These are phyloP conservation scores for Neosilurus mollespiculum DNA, from an alignment of 2,797 vertebrate genomes.

Conservation along the genomic window DNA sequence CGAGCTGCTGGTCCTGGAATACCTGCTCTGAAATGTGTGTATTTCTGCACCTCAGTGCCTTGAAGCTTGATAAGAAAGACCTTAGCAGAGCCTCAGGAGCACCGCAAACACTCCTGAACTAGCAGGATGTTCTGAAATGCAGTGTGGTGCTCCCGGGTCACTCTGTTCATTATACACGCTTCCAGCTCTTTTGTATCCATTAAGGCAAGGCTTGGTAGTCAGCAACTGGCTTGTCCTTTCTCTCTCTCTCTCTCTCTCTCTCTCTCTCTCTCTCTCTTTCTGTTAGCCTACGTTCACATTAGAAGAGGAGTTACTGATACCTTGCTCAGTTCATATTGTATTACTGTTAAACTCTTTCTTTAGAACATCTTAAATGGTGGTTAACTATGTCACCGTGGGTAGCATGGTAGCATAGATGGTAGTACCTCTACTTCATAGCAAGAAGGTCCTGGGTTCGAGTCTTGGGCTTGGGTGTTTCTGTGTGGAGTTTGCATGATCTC, in stretches of 20 bases:
- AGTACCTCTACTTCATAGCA: too few species aligned
- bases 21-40: conserved; percentile 81
- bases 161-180: conserved; percentile 25
- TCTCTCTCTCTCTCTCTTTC: not conserved
- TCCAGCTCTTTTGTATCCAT: conserved; percentile 28
- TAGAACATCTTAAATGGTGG: too few species aligned
- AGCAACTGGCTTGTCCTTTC: conserved; percentile 14
- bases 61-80: conserved; percentile 62
- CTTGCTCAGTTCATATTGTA: not conserved
- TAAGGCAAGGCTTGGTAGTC: conserved; percentile 29
- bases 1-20: conserved; percentile 68
- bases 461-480: too few species aligned
- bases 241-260: not conserved
- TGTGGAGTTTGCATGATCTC: too few species aligned
- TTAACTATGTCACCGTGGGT: too few species aligned
- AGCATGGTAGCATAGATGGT: too few species aligned
- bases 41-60: conserved; percentile 66
- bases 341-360: not conserved
- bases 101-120: conserved; percentile 56
- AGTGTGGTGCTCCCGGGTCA: not conserved
- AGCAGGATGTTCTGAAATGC: not conserved
- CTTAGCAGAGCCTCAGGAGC: conserved; percentile 58
- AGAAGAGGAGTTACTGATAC: not conserved
- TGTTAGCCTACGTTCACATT: conserved; percentile 29
- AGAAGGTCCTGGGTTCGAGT: too few species aligned